Percentiles rank a stretch among this genome's conserved stretches.
Evolutionary conservation across 2,113 vertebrate genomes (phyloP).

Genomic region (Columba livia): DNA sequence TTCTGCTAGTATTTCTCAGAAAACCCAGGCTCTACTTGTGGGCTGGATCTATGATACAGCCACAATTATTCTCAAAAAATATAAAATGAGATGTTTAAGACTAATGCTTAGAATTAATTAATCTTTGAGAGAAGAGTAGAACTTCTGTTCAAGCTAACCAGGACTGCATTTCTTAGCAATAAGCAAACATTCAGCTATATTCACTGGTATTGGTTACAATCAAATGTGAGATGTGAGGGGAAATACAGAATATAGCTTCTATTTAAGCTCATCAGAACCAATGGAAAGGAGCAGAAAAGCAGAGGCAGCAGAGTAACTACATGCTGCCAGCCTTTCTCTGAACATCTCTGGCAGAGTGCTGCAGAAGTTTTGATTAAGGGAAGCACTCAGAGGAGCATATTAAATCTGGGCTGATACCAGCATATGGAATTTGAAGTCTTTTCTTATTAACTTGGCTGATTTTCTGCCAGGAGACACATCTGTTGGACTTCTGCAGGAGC

Average conservation of each 20-base stretch:
- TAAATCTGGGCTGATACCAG: constrained; percentile 40
- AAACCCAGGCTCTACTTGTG: not conserved
- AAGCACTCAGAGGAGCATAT: constrained; percentile 8
- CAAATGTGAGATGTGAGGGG: not conserved
- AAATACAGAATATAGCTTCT: not conserved
- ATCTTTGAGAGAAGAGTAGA: not conserved
- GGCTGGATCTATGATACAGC: not conserved
- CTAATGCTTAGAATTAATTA: not conserved
- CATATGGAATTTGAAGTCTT: constrained; percentile 58
- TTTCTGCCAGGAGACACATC: constrained; percentile 62
- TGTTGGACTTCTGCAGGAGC: constrained; percentile 50
- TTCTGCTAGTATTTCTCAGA: not conserved
- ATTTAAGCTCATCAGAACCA: not conserved
- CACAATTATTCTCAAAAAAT: not conserved
- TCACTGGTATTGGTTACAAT: not conserved
- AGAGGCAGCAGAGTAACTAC: not conserved
- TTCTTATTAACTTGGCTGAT: constrained; percentile 64
- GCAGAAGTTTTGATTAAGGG: constrained; percentile 24
- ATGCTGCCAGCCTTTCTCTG: not conserved
- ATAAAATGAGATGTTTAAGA: not conserved
- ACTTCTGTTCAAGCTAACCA: not conserved
- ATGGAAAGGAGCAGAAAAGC: not conserved
- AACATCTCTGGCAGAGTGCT: not conserved
- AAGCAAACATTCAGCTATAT: not conserved
- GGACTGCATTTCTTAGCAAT: not conserved